Evolutionary conservation across 2,888 invertebrate genomes (phyloP), one percentile per base, ranked within the genome.

Genomic region (Colostygia pectinataria): DNA sequence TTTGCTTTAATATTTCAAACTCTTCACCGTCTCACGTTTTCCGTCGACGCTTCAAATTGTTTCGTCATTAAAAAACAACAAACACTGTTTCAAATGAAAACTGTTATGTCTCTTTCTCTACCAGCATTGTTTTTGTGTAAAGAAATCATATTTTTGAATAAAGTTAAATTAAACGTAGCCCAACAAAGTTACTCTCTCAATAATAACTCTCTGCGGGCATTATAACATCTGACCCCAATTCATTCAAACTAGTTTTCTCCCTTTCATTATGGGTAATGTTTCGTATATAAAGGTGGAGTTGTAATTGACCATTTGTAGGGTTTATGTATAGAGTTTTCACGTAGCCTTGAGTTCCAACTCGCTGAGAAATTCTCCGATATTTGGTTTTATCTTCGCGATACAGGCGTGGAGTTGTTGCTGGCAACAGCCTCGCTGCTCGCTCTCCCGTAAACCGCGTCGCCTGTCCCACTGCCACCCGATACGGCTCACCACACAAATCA

Each of bases 401-500:
- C 80, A 78, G 74, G 66, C 77, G 56, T 44, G 41, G 40, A 47
- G 58, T 48, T 53, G 53, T 55, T 57, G 41, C 37, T 45, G 44
- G 45, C 51, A 45, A 40, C 36, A 24, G 36, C 31, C 41, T 50
- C 57, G 49, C 44, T 33, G 53, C 44, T 47, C 43, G 44, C 54
- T 41, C 50, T 45, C 54, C 50, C 55, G 55, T 54, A 55, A 53
- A 51, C 48, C 40, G n/a, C n/a, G 31, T 39, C 47, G 44, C 44
- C 33, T 45, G 48, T 42, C 57, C 52, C 57, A 53, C 53, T 48
- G 44, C 50, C 49, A 37, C 59, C 56, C 60, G 63, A 64, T 69
- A 68, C 57, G 63, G 55, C 64, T 74, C 69, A 67, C 66, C 69
- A 68, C 77, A 80, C 77, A 80, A 80, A 82, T 82, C 80, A 78